Conservation (phyloP, 2,797 vertebrate species). For the Salarias fasciatus region DNA sequence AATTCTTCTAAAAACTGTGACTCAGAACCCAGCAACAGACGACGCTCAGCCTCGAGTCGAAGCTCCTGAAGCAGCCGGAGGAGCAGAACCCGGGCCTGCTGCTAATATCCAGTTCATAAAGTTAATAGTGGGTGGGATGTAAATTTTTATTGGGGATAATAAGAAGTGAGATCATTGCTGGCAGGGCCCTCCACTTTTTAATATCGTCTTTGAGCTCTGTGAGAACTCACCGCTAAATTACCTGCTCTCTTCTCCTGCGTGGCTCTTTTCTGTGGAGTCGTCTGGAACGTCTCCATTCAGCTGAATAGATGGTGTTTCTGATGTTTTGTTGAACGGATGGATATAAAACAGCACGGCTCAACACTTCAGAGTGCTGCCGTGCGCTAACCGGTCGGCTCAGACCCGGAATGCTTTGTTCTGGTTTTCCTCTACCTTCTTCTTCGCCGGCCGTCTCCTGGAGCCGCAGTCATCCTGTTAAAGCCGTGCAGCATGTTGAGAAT, state of each 20-base stretch:
- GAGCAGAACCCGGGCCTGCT: neutral
- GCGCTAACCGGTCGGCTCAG: too few species aligned
- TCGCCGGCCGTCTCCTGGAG: too few species aligned
- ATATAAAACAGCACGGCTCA: too few species aligned
- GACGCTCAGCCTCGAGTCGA: neutral
- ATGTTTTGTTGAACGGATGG: too few species aligned
- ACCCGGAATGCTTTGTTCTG: too few species aligned
- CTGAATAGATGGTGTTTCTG: too few species aligned
- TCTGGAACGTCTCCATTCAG: too few species aligned
- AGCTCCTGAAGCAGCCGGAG: neutral
- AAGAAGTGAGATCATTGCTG: slow-evolving; percentile 1
- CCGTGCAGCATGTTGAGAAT: neutral
- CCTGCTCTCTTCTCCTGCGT: neutral
- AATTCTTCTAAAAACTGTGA: neutral
- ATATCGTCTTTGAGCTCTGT: neutral
- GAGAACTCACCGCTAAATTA: neutral
- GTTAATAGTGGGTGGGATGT: slow-evolving; percentile 26
- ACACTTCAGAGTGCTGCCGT: too few species aligned
- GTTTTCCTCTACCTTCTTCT: too few species aligned
- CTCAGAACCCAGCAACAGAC: neutral
- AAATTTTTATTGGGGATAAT: slow-evolving; percentile 22
- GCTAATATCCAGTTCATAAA: slow-evolving; percentile 20
- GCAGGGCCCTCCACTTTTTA: neutral
- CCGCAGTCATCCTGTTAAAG: too few species aligned
- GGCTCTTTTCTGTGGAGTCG: too few species aligned